Evolutionary conservation across 1,140 invertebrate genomes (phyloP), one percentile per base, ranked within the genome.

Genomic region (Nephotettix cincticeps): DNA sequence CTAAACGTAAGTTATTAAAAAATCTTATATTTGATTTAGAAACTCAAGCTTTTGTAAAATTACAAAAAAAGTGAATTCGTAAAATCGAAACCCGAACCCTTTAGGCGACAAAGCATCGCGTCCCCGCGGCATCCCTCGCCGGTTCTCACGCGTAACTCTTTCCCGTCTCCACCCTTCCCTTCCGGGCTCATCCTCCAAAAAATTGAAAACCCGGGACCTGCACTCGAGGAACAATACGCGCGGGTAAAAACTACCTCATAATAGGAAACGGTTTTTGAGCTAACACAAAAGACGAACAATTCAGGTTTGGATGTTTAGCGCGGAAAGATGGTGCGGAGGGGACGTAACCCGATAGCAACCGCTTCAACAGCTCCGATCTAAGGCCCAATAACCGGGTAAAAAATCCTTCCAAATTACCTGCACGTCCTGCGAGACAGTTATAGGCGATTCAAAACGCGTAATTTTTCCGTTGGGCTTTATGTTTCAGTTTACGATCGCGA

Each of bases 201-300:
- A 65, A 30, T 40, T 27, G 63, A 40, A 65, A 65, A 54, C 23
- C 47, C 23, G n/a, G 19, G 3, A 3, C n/a, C 4, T 6, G 47
- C 32, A 4, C 14, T 4, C 4, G 32, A 14, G 4, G 32, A 36
- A 14, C 4, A 6, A 4, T 14, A 14, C 32, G 32, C 56, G 56
- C 2, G 11, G 28, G 23, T 61, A 65, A 65, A 43, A 65, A 65
- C 11, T 36, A 2, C 30, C 63, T 43, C 29, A 65, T 65, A 65
- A 65, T 36, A 43, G 63, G 63, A 65, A 65, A 65, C 63, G 63
- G 63, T 65, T 65, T 30, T 65, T 65, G 36, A 65, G n/a, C 63
- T 65, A 65, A 65, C 63, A 65, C 63, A 65, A 65, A 36, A 65
- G 63, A 54, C 28, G 36, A 30, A 65, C 63, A 65, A 65, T 36